phyloP scores from a whole-genome alignment of 2,888 invertebrate species.

The Cerceris ruficornis region DNA sequence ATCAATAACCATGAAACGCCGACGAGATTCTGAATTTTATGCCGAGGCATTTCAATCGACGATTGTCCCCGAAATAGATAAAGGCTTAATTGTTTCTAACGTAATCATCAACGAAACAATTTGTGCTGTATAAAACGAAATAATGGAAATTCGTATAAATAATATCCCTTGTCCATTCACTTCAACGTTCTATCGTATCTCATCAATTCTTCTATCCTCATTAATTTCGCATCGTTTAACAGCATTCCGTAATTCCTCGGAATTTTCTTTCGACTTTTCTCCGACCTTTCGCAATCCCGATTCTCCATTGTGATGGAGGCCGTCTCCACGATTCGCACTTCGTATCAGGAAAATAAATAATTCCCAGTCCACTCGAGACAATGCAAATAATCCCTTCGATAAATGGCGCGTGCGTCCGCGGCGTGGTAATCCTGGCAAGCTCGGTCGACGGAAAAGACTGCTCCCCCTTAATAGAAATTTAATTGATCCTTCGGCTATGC shows the following conservation, averaged over 20 bases:
- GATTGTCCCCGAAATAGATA: too few species aligned
- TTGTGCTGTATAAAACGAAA: too few species aligned
- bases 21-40: background rate
- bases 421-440: conserved; percentile 38
- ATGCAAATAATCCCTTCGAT: conserved; percentile 72
- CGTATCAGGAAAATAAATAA: conserved; percentile 51
- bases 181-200: background rate
- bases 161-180: background rate
- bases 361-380: conserved; percentile 52
- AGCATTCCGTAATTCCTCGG: background rate
- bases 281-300: background rate
- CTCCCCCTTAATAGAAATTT: conserved; percentile 79
- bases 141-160: too few species aligned
- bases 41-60: too few species aligned
- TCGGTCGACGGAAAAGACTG: conserved; percentile 67
- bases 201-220: background rate
- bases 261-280: background rate
- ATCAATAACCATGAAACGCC: background rate
- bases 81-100: too few species aligned
- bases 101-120: too few species aligned
- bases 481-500: conserved; percentile 80
- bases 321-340: conserved; percentile 38
- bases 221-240: background rate
- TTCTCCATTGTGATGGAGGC: conserved; percentile 9
- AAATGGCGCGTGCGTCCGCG: conserved; percentile 68